These are phyloP conservation scores for Vulpes lagopus DNA, from an alignment of 2,113 vertebrate species.

Conservation along the genomic window DNA sequence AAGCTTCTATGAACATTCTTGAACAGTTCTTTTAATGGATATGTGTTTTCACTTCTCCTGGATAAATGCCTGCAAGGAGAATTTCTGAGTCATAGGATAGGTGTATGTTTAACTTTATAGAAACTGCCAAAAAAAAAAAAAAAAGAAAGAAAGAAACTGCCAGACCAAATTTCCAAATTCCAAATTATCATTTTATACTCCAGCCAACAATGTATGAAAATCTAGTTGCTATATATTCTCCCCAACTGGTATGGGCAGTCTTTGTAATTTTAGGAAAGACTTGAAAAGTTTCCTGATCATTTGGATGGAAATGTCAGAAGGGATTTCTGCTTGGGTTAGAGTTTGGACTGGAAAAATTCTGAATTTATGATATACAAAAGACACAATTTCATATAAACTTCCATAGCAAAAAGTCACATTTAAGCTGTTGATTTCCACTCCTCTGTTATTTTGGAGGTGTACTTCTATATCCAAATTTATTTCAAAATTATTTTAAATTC, in stretches of 20 bases:
- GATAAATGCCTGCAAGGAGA: conserved; percentile 51
- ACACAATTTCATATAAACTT: neutral
- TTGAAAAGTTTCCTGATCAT: neutral
- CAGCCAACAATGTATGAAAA: neutral
- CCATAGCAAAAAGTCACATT: neutral
- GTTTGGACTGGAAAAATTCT: neutral
- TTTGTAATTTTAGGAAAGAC: conserved; percentile 31
- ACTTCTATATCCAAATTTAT: neutral
- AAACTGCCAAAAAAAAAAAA: conserved; percentile 7
- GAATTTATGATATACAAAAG: conserved; percentile 1
- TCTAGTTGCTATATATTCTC: neutral
- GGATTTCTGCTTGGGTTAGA: conserved; percentile 22
- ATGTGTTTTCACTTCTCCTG: conserved; percentile 58
- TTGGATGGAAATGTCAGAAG: neutral
- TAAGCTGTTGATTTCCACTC: neutral
- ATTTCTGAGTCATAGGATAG: conserved; percentile 47
- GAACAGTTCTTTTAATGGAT: conserved; percentile 23
- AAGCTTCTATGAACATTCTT: neutral
- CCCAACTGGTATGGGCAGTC: neutral
- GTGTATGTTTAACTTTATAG: conserved; percentile 58
- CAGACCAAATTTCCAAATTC: conserved; percentile 56
- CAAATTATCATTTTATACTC: neutral
- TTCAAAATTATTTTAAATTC: conserved; percentile 53
- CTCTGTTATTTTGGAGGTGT: neutral
- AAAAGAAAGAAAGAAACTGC: neutral